phyloP scores from a whole-genome alignment of 2,113 vertebrate genomes.

The Lamprologus lemairii region DNA sequence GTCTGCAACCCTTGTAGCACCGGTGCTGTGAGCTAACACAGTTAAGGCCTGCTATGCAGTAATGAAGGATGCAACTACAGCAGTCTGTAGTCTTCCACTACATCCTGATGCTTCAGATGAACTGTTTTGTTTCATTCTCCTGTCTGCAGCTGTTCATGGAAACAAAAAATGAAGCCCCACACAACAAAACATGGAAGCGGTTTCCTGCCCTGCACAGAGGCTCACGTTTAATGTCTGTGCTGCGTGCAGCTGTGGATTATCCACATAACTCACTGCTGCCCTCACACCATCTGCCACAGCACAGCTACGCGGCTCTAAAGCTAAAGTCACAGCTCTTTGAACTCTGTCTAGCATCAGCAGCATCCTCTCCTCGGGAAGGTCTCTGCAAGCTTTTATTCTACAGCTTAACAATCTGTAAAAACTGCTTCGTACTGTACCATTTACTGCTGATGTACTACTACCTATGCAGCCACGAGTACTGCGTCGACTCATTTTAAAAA shows the following conservation, averaged over 20 bases:
- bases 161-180: background rate
- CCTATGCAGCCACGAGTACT: background rate
- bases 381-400: background rate
- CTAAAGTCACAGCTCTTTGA: background rate
- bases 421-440: background rate
- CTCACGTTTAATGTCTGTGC: background rate
- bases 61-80: background rate
- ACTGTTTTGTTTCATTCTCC: background rate
- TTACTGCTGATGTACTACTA: background rate
- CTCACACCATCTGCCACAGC: constrained; percentile 37
- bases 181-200: background rate
- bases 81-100: background rate
- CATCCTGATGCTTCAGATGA: background rate
- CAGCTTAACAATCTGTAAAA: background rate
- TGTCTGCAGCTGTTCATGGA: background rate
- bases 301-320: constrained; percentile 1
- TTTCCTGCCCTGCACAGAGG: background rate
- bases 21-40: background rate
- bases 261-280: constrained; percentile 27
- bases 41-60: background rate
- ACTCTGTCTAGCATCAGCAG: background rate
- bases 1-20: background rate
- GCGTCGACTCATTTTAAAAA: background rate
- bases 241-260: constrained; percentile 27
- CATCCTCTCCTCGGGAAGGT: background rate